Conservation (phyloP, 2,797 vertebrate genomes). For the Siniperca obscura region DNA sequence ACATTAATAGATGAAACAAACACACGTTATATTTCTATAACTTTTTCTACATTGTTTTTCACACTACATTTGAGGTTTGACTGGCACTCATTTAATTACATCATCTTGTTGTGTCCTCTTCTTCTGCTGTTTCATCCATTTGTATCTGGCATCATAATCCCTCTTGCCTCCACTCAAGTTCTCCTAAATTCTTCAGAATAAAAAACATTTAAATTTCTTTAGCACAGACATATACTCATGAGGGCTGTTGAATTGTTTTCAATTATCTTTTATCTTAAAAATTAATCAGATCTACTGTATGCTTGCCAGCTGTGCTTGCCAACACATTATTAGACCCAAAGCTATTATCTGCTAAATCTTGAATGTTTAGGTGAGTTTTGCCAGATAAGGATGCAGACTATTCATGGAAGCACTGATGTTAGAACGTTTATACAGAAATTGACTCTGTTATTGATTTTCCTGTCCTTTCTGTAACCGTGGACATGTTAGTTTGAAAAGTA, state of each 20-base stretch:
- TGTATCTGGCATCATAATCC: not conserved
- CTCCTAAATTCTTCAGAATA: not conserved
- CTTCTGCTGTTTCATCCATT: not conserved
- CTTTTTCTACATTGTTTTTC: too few relatives aligned
- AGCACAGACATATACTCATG: not conserved
- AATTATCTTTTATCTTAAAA: not conserved
- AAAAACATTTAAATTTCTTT: not conserved
- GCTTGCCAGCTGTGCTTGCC: not conserved
- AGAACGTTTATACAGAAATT: not conserved
- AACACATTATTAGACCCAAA: slow-evolving; percentile 6
- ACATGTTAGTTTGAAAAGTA: not conserved
- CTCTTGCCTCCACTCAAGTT: not conserved
- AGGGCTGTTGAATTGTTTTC: not conserved
- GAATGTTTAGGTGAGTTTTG: slow-evolving; percentile 1
- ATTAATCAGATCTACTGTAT: not conserved
- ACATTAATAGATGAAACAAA: too few relatives aligned
- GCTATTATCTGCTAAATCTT: not conserved
- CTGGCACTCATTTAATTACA: too few relatives aligned
- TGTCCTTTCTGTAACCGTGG: not conserved
- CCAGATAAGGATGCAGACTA: not conserved
- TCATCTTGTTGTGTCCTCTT: too few relatives aligned
- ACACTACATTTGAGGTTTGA: too few relatives aligned
- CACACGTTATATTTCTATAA: too few relatives aligned
- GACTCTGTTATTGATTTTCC: not conserved
- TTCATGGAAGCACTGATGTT: not conserved